These are phyloP conservation scores for Patella ulyssiponensis DNA, from an alignment of 2,888 invertebrate genomes.

Conservation along the genomic window DNA sequence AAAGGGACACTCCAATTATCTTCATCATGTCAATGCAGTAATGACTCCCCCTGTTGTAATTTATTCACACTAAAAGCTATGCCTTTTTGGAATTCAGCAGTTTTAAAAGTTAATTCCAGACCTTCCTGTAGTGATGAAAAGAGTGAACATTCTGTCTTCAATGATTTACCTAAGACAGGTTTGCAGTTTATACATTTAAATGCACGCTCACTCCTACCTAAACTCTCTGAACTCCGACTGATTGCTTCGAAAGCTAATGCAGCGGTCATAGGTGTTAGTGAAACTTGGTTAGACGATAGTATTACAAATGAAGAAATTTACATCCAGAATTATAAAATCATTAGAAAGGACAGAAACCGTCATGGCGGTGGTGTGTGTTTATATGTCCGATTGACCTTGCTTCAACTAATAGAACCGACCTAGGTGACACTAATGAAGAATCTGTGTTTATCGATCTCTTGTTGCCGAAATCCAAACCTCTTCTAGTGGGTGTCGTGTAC, in stretches of 20 bases:
- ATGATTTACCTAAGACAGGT: not conserved
- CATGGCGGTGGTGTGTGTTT: slow-evolving; percentile 29
- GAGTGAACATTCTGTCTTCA: too few relatives aligned
- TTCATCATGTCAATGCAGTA: too few relatives aligned
- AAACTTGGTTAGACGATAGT: not conserved
- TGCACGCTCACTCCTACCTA: not conserved
- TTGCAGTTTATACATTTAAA: not conserved
- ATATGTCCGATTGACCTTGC: slow-evolving; percentile 19
- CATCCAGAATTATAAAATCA: slow-evolving; percentile 11
- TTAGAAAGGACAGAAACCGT: slow-evolving; percentile 24
- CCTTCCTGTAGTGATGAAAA: too few relatives aligned
- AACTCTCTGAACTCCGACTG: not conserved
- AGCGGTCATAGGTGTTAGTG: not conserved
- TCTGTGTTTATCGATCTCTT: not conserved
- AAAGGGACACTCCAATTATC: too few relatives aligned
- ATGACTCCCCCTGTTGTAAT: too few relatives aligned
- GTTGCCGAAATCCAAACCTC: not conserved
- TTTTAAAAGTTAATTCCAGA: too few relatives aligned
- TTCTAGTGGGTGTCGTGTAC: not conserved
- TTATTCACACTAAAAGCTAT: too few relatives aligned
- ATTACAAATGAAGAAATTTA: not conserved
- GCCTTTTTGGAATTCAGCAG: too few relatives aligned
- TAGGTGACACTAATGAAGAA: slow-evolving; percentile 12
- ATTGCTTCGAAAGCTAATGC: not conserved
- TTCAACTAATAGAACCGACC: slow-evolving; percentile 19